These are phyloP conservation scores for Xenops minutus DNA, from an alignment of 2,797 vertebrate genomes.

Conservation along the genomic window DNA sequence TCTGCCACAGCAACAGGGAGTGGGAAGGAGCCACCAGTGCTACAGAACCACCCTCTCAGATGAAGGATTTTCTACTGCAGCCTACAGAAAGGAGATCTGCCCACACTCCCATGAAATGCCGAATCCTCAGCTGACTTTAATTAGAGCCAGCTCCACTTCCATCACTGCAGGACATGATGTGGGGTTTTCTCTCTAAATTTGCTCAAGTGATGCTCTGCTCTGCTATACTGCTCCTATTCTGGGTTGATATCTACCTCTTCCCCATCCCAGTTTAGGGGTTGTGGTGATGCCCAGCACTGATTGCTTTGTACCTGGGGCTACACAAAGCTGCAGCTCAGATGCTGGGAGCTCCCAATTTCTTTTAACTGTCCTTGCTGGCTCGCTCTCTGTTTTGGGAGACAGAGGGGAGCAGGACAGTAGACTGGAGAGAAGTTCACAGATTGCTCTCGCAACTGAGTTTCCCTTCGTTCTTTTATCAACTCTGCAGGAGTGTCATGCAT, in stretches of 20 bases:
- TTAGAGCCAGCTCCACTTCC: neutral
- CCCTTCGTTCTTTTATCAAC: neutral
- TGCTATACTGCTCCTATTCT: neutral
- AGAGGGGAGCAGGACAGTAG: neutral
- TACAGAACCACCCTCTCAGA: neutral
- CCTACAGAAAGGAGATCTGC: neutral
- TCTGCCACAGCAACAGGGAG: neutral
- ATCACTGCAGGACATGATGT: neutral
- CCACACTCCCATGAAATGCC: neutral
- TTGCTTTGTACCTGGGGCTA: neutral
- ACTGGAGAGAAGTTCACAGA: neutral
- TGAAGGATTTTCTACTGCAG: neutral
- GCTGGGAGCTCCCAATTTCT: neutral
- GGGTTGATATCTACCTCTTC: neutral
- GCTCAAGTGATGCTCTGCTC: neutral
- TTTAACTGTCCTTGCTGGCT: neutral
- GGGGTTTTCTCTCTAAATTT: neutral
- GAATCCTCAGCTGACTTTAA: neutral
- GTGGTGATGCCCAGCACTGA: neutral
- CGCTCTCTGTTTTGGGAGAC: fast-evolving
- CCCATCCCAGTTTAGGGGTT: neutral
- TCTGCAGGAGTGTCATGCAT: neutral
- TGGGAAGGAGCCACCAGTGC: neutral
- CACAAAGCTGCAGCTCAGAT: neutral
- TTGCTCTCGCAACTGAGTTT: neutral